Conservation (phyloP, 2,797 vertebrate species). For the Poliocrania exsul region DNA sequence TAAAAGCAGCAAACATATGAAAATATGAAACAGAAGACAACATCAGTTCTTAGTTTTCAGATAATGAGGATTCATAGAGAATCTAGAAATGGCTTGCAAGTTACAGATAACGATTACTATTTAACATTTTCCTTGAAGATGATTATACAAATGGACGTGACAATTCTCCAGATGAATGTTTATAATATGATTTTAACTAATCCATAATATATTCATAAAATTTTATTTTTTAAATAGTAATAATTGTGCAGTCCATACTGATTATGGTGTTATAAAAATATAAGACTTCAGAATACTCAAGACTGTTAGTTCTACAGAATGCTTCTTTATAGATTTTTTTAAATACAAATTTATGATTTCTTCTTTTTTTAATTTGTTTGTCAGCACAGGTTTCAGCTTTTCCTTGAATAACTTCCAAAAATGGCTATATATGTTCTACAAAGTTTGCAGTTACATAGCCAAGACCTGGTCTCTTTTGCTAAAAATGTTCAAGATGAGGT, state of each 20-base stretch:
- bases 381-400: not conserved
- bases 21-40: not conserved
- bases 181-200: not conserved
- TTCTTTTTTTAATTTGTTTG: not conserved
- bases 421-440: not conserved
- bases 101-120: not conserved
- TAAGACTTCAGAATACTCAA: not conserved
- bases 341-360: not conserved
- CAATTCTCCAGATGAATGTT: not conserved
- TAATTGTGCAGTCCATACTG: not conserved
- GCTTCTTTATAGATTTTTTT: not conserved
- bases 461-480: not conserved
- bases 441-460: not conserved
- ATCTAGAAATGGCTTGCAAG: not conserved
- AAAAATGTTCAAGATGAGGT: not conserved
- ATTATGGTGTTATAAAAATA: not conserved
- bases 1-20: not conserved
- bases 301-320: not conserved
- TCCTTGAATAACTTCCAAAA: not conserved
- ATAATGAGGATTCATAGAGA: not conserved
- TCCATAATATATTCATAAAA: not conserved
- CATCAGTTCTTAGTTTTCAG: not conserved
- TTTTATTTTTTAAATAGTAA: not conserved
- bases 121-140: not conserved
- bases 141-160: not conserved